phyloP scores from a whole-genome alignment of 2,113 vertebrate species.

The Synchiropus splendidus region DNA sequence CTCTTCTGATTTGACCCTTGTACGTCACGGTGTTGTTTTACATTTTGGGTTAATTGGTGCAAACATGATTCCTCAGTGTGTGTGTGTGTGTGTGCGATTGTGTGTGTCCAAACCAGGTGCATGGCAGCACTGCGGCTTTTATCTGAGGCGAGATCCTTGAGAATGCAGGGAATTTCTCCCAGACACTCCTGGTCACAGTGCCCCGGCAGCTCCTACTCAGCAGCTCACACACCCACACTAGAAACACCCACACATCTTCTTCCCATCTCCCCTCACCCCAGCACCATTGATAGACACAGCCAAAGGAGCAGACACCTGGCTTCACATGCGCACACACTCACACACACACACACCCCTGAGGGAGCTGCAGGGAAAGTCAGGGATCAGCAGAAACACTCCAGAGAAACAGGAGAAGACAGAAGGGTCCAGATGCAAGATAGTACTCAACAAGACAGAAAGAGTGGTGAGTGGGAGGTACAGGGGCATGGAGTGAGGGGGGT shows the following conservation, averaged over 20 bases:
- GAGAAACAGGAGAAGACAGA: constrained; percentile 66
- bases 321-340: constrained; percentile 53
- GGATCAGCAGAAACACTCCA: constrained; percentile 65
- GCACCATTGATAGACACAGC: constrained; percentile 79
- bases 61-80: constrained; percentile 23
- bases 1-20: constrained; percentile 48
- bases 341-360: constrained; percentile 49
- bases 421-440: constrained; percentile 74
- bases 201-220: constrained; percentile 63
- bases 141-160: constrained; percentile 65
- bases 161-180: constrained; percentile 77
- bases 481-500: neutral
- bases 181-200: constrained; percentile 67
- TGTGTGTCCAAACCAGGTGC: constrained; percentile 50
- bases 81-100: constrained; percentile 8
- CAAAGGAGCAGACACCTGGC: constrained; percentile 82
- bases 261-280: constrained; percentile 21
- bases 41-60: constrained; percentile 58
- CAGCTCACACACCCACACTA: constrained; percentile 29
- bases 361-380: constrained; percentile 55
- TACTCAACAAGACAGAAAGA: constrained; percentile 59
- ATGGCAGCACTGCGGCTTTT: constrained; percentile 58
- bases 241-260: constrained; percentile 7
- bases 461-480: constrained; percentile 10
- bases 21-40: constrained; percentile 50